phyloP scores from a whole-genome alignment of 1,140 invertebrate species.

The Kradibia gibbosae region DNA sequence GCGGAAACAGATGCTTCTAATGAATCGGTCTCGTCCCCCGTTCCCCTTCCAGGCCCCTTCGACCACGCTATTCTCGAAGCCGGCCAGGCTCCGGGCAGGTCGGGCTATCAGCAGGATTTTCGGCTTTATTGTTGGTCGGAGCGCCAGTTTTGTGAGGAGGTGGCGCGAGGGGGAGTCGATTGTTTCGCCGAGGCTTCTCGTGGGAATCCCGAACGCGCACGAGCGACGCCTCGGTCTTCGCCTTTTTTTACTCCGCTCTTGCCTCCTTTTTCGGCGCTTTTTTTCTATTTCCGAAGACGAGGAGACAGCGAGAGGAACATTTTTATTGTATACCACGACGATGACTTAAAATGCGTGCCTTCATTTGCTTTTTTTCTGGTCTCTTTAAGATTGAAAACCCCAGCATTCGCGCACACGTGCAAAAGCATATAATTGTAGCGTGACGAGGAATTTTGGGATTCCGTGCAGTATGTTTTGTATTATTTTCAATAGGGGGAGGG shows the following conservation, averaged over 20 bases:
- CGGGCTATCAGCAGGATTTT: conserved; percentile 23
- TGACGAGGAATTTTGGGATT: background rate
- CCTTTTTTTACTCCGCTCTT: background rate
- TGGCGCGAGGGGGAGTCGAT: conserved; percentile 17
- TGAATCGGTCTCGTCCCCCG: background rate
- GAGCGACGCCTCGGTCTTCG: background rate
- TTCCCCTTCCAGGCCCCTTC: background rate
- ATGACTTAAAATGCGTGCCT: background rate
- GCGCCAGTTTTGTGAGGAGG: background rate
- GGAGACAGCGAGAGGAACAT: background rate
- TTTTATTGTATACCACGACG: background rate
- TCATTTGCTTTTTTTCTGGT: background rate
- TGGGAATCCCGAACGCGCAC: conserved; percentile 16
- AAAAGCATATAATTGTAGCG: background rate
- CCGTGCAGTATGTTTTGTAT: too few species aligned
- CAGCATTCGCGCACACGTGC: background rate
- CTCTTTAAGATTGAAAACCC: background rate
- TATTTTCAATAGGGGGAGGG: too few species aligned
- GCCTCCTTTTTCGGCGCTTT: background rate
- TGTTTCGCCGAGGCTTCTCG: conserved; percentile 28
- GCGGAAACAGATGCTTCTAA: conserved; percentile 38
- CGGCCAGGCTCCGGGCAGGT: background rate
- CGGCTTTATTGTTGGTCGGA: conserved; percentile 16
- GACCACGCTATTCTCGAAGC: too few species aligned
- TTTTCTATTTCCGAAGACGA: background rate